Evolutionary conservation across 1,140 invertebrate species (phyloP).

Genomic region (Drosophila suzukii): DNA sequence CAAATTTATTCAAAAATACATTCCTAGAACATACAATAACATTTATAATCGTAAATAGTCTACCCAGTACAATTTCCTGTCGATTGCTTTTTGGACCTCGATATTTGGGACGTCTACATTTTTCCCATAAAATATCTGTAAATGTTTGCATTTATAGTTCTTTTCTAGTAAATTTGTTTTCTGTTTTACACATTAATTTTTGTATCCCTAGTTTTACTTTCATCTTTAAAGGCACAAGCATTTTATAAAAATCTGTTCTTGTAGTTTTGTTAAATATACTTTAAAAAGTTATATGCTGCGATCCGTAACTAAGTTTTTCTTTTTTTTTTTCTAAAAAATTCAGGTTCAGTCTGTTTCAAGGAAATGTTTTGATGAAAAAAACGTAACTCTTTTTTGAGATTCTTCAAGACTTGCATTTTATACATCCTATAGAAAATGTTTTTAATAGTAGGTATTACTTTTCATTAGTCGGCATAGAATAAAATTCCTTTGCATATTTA

Average conservation of each 20-base stretch:
- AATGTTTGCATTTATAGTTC: constrained; percentile 11
- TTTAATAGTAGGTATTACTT: constrained; percentile 19
- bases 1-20: constrained; percentile 12
- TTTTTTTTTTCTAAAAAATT: constrained; percentile 56
- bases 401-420: constrained; percentile 69
- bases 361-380: constrained; percentile 79
- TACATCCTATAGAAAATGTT: constrained; percentile 54
- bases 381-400: constrained; percentile 71
- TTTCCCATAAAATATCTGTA: constrained; percentile 41
- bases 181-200: constrained; percentile 29
- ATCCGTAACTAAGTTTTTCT: constrained; percentile 43
- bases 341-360: constrained; percentile 80
- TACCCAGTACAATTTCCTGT: constrained; percentile 43
- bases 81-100: constrained; percentile 48
- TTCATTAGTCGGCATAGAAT: constrained; percentile 42
- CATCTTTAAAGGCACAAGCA: constrained; percentile 73
- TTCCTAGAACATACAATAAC: neutral
- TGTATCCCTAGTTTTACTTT: constrained; percentile 70
- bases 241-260: constrained; percentile 76
- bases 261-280: constrained; percentile 57
- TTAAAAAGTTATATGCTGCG: constrained; percentile 63
- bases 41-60: constrained; percentile 17
- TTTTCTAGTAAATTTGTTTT: constrained; percentile 53
- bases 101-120: constrained; percentile 19
- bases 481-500: constrained; percentile 60